Base-by-base conservation (phyloP, 2,888 invertebrate species). In the Drosophila greeni region DNA sequence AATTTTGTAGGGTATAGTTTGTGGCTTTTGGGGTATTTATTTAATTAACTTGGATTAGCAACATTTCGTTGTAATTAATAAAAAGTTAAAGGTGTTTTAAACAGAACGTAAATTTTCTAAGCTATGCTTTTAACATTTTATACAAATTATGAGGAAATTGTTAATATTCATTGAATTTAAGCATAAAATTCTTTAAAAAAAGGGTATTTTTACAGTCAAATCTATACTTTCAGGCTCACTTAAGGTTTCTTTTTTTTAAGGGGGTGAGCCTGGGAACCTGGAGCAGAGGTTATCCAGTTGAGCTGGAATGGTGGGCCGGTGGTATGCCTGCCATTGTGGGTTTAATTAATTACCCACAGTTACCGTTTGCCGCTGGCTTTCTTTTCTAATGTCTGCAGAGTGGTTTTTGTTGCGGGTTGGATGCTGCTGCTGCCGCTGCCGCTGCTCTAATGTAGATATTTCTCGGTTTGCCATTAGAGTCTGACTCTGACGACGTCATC, bases 281-380 rank as follows among this genome's bases (percentile, higher is more conserved):
- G 54, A 37, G 37, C 70, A 79, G 70, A 80, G 84, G 79, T 84
- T 84, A 84, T 76, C 51, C 79, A 67, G 72, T 58, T 58, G 53
- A 42, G 37, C 61, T 20, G 12, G 23, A 53, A 42, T 52, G 49
- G 69, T 48, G 53, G 53, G 33, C 34, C 34, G 39, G 23, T 34
- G 61, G 57, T 43, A 52, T 55, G 73, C 58, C 68, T 52, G 70
- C 57, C 68, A 71, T 60, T 75, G 73, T 68, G 73, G 77, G 65
- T 65, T 83, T 84, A 85, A 81, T 85, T 83, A 81, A 81, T 81
- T 81, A 73, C 73, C 70, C 71, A 53, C 39, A 69, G 61, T 53
- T 69, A 52, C 70, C 36, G 29, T 29, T 42, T 53, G 74, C 84
- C 73, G 81, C 65, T 69, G 81, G 84, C 81, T 72, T 66, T 59